phyloP scores from a whole-genome alignment of 2,888 invertebrate genomes.

The Ophonus ardosiacus region DNA sequence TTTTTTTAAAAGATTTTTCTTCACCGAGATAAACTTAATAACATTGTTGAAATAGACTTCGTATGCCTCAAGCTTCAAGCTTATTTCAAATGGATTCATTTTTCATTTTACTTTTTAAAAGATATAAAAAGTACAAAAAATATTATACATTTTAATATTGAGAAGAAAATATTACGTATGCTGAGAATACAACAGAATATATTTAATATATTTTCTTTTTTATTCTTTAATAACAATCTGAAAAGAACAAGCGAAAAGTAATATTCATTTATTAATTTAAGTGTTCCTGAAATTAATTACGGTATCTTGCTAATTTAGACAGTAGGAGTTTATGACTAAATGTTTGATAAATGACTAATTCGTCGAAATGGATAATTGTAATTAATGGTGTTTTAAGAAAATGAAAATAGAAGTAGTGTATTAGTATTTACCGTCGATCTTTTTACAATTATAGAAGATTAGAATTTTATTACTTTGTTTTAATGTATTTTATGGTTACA shows the following conservation, averaged over 20 bases:
- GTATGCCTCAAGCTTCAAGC: background rate
- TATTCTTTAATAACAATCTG: background rate
- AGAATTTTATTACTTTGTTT: background rate
- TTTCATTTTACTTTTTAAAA: background rate
- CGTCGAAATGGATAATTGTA: background rate
- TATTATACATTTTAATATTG: background rate
- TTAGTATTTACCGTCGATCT: background rate
- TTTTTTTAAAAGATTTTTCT: background rate
- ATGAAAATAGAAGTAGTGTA: background rate
- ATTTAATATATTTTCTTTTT: background rate
- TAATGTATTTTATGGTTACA: no score
- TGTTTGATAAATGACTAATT: background rate
- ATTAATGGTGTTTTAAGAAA: background rate
- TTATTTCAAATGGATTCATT: background rate
- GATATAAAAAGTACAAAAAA: background rate
- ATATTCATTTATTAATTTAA: background rate
- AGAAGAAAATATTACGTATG: background rate
- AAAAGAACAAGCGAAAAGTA: background rate
- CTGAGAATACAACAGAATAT: background rate
- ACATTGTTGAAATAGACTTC: background rate
- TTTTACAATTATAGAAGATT: background rate
- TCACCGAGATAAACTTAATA: no score
- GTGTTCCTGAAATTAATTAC: background rate
- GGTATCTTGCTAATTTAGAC: background rate
- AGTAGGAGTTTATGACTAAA: background rate